Evolutionary conservation across 2,888 invertebrate species (phyloP), one percentile per base, ranked within the genome.

Genomic region (Drosophila antonietae): DNA sequence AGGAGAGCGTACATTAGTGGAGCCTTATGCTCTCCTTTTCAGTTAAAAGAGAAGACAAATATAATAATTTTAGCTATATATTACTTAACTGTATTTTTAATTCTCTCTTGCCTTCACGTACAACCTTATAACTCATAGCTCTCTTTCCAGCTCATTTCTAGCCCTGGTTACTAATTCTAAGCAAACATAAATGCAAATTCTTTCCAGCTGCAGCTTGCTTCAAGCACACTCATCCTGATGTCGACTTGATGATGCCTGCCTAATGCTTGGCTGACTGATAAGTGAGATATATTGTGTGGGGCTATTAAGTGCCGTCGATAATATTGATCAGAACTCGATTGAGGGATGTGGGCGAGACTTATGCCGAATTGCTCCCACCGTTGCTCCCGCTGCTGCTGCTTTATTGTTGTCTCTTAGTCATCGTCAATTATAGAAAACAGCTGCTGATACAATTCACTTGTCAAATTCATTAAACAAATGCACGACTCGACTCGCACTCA

Each of bases 381-480:
- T 0, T 28, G 15, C n/a, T 15, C 3, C 14, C 4, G 31, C 15
- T 33, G 10, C 18, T 51, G 51, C 33, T 47, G 2, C 37, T 20
- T 33, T n/a, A 51, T 68, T 53, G 71, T 49, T 63, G 49, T 59
- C 57, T 55, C 57, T 46, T 31, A 53, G 49, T 73, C 68, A 35
- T 51, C 51, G 51, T 35, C 65, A 85, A 76, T 81, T 85, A 82
- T 63, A 46, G 61, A 51, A 67, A 75, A 62, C 85, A 80, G 76
- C 79, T 81, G 75, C 61, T 56, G 53, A 65, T 53, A 68, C 73
- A 71, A 85, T 79, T 76, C 65, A 55, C 68, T 67, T 75, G 81
- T 78, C 72, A 62, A 83, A 86, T 82, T 86, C 82, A 82, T 82
- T 86, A 87, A 39, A 78, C 81, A 86, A 82, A 81, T 87, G 84